Conservation (phyloP, 2,113 vertebrate genomes). For the Lipophrys pholis region DNA sequence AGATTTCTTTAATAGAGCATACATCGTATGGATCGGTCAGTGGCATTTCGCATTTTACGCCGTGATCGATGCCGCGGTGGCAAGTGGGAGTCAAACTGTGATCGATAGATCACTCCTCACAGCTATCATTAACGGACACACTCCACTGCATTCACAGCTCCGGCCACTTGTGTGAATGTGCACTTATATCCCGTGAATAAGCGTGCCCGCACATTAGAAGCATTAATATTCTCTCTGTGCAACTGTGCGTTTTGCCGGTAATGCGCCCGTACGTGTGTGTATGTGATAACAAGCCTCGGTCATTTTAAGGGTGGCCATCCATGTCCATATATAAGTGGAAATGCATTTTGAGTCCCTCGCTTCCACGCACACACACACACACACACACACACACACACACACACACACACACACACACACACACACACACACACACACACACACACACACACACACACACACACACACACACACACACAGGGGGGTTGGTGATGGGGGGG, state of each 20-base stretch:
- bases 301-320: slow-evolving; percentile 58
- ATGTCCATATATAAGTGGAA: slow-evolving; percentile 69
- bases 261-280: slow-evolving; percentile 15
- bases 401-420: slow-evolving; percentile 20
- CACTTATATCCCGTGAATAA: slow-evolving; percentile 27
- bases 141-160: slow-evolving; percentile 30
- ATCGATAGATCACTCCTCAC: slow-evolving; percentile 61
- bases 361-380: background rate
- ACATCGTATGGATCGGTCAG: slow-evolving; percentile 38
- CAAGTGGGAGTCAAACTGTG: slow-evolving; percentile 48
- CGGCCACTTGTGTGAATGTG: slow-evolving; percentile 49
- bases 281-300: slow-evolving; percentile 55
- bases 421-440: background rate
- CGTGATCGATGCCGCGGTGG: slow-evolving; percentile 46
- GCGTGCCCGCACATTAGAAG: slow-evolving; percentile 16
- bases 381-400: background rate
- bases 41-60: slow-evolving; percentile 20
- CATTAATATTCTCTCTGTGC: slow-evolving; percentile 58
- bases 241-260: background rate
- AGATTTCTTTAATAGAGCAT: slow-evolving; percentile 37
- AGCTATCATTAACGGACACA: slow-evolving; percentile 55
- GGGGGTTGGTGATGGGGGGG: background rate
- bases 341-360: slow-evolving; percentile 40
- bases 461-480: too few species aligned
- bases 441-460: slow-evolving; percentile 28